Base-by-base conservation (phyloP, 35 echinoderm and acorn worm genomes). In the Apostichopus parvimensis region DNA sequence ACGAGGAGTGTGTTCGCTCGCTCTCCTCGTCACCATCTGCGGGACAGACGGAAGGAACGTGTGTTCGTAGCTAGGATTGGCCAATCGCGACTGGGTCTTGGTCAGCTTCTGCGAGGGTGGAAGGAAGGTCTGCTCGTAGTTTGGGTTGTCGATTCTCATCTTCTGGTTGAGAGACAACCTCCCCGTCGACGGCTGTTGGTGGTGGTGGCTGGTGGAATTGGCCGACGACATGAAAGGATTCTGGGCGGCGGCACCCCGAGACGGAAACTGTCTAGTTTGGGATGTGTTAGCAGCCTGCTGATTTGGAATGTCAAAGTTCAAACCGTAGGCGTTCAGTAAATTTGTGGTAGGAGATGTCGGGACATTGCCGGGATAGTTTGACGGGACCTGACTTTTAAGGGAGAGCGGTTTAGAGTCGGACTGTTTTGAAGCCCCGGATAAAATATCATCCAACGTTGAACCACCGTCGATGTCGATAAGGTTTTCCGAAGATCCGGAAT, bases 1-100 rank as follows among this genome's bases (percentile, higher is more conserved):
- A 25, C 72, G 62, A 45, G 34, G 34, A 11, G 8, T 5, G 79
- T 25, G 26, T 9, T 15, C 45, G 55, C 55, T 12, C 2, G 22
- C 20, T 17, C 23, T 22, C 8, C 6, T 24, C 1, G 89, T 78
- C 18, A 56, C 57, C 23, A 79, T 17, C 53, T 91, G 71, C 0
- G 89, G 71, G 1, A 79, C 52, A 56, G 73, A 91, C 12, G 89
- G 77, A 53, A 55, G 59, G 53, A 91, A 91, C 11, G 77, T 79
- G 18, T 91, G 89, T 59, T 91, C 89, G 9, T 91, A 91, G 55
- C 59, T 59, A 22, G 89, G 89, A 79, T 91, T 91, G 28, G 72
- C 18, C 25, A 53, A 79, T 20, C 72, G 17, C 7, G 77, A 60
- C 10, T 77, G 54, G 10, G 55, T 15, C 60, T 52, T 52, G 8